Evolutionary conservation across 2,888 invertebrate species (phyloP).

Genomic region (Nemurella pictetii): DNA sequence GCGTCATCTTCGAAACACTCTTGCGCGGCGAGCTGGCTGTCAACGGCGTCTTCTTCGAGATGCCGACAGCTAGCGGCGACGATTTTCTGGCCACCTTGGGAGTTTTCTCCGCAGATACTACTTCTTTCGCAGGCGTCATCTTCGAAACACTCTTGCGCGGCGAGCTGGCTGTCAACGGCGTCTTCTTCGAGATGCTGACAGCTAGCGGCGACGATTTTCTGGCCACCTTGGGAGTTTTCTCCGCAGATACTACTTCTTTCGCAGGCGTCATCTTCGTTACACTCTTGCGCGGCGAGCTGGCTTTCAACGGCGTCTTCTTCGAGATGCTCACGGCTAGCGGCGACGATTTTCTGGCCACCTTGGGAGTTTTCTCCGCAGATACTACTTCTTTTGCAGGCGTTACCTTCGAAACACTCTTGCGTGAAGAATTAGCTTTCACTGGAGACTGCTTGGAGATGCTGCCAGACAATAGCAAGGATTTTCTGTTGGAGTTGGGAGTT

Average conservation of each 20-base stretch:
- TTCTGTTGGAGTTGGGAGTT: background rate
- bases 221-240: background rate
- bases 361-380: background rate
- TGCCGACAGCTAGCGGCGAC: no score
- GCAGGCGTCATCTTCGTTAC: background rate
- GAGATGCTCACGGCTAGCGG: no score
- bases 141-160: background rate
- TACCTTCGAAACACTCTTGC: background rate
- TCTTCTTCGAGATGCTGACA: background rate
- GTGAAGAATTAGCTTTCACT: background rate
- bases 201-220: no score
- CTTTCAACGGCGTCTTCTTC: background rate
- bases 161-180: background rate
- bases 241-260: background rate
- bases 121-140: background rate
- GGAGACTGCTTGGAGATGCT: background rate
- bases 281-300: background rate
- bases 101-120: background rate
- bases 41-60: no score
- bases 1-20: background rate
- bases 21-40: no score
- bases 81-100: background rate
- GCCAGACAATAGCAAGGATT: background rate
- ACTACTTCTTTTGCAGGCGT: background rate
- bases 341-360: no score